Conservation (phyloP, 2,113 vertebrate genomes). For the Callaeas wilsoni region DNA sequence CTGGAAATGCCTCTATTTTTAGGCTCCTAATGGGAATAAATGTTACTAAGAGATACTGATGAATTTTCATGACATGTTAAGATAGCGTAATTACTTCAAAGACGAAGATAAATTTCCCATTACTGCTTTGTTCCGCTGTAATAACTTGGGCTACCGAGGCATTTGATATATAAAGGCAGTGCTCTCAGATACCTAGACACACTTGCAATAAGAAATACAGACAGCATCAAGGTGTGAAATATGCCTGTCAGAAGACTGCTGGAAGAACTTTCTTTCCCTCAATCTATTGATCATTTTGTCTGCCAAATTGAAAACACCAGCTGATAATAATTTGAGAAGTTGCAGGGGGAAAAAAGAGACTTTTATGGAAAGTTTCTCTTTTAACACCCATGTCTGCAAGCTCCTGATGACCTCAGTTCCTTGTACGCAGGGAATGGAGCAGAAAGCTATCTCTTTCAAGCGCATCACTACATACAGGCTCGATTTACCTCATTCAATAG, state of each 20-base stretch:
- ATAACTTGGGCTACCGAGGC: neutral
- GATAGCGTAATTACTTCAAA: neutral
- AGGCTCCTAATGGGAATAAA: neutral
- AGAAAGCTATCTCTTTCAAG: neutral
- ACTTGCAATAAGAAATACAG: neutral
- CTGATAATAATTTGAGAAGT: neutral
- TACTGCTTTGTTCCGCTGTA: neutral
- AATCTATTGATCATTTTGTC: neutral
- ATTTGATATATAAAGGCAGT: neutral
- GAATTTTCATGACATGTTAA: constrained; percentile 5
- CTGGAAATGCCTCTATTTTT: neutral
- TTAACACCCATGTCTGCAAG: neutral
- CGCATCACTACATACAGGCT: neutral
- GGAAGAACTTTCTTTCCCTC: neutral
- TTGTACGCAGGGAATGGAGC: neutral
- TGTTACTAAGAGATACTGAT: neutral
- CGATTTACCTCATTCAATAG: neutral
- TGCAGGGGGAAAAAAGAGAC: rapidly evolving
- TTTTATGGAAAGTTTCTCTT: neutral
- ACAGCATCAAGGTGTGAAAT: neutral
- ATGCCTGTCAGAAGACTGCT: neutral
- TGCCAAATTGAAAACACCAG: neutral
- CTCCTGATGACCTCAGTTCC: neutral
- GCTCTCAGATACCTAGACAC: neutral
- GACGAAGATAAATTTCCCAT: neutral